These are phyloP conservation scores for Lytechinus variegatus DNA, from an alignment of 35 echinoderm and acorn worm genomes.

Conservation along the genomic window DNA sequence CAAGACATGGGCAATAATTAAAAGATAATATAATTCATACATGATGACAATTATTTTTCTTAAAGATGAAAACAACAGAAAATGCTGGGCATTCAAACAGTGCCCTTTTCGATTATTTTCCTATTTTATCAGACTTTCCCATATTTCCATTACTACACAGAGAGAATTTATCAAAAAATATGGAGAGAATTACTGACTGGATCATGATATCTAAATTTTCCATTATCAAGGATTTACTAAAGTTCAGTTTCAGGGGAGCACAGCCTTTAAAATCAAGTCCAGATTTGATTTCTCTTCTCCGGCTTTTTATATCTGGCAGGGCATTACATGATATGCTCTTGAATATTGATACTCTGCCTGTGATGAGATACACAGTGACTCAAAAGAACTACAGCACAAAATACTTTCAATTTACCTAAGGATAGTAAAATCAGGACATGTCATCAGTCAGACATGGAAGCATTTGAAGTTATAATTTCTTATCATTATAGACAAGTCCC, in stretches of 20 bases:
- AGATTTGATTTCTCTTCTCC: constrained; percentile 14
- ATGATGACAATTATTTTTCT: not conserved
- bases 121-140: not conserved
- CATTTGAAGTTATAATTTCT: too few relatives aligned
- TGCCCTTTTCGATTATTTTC: not conserved
- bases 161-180: not conserved
- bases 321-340: not conserved
- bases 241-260: not conserved
- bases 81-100: not conserved
- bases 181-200: constrained; percentile 29
- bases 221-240: constrained; percentile 35
- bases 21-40: not conserved
- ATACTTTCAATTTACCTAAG: too few relatives aligned
- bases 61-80: not conserved
- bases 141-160: not conserved
- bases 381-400: not conserved
- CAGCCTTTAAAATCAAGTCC: constrained; percentile 1
- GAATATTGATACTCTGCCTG: constrained; percentile 12
- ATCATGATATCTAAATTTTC: constrained; percentile 37
- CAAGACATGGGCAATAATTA: not conserved
- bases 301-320: not conserved
- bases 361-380: not conserved
- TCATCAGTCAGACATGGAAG: too few relatives aligned
- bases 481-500: too few relatives aligned
- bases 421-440: too few relatives aligned